A percentile compares a stretch with the other conserved stretches of the same genome.
These are phyloP conservation scores for Limonius californicus DNA, from an alignment of 1,140 invertebrate species.

Conservation along the genomic window DNA sequence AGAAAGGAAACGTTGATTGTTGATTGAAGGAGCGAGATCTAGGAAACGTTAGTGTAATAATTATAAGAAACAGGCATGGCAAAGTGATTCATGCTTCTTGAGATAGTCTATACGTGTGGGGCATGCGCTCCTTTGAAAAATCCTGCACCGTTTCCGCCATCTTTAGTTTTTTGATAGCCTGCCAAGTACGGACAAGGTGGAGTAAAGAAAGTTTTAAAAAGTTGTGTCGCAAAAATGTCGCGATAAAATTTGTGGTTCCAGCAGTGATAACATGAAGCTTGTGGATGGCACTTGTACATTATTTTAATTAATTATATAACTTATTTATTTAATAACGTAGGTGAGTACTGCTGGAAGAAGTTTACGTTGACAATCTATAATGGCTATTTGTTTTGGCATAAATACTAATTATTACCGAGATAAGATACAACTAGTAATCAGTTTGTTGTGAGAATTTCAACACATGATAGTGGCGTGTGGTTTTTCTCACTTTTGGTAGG, in stretches of 20 bases:
- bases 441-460: background rate
- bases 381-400: background rate
- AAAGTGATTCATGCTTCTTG: too few relatives aligned
- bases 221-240: slow-evolving; percentile 18
- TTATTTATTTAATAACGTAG: slow-evolving; percentile 3
- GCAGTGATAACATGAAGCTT: slow-evolving; percentile 13
- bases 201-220: slow-evolving; percentile 24
- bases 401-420: background rate
- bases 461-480: too few relatives aligned
- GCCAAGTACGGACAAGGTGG: slow-evolving; percentile 8
- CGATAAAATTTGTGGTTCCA: slow-evolving; percentile 11
- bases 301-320: slow-evolving; percentile 20
- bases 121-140: too few relatives aligned
- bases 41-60: too few relatives aligned
- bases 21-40: too few relatives aligned
- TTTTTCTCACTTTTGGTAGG: background rate
- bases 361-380: background rate
- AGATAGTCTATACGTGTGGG: too few relatives aligned
- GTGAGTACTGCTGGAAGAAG: slow-evolving; percentile 1
- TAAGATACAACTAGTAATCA: background rate
- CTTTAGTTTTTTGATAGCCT: too few relatives aligned
- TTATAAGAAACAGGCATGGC: too few relatives aligned
- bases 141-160: too few relatives aligned
- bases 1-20: too few relatives aligned
- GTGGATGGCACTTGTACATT: background rate